These are phyloP conservation scores for Pygoscelis adeliae DNA, from an alignment of 2,113 vertebrate species.

Conservation along the genomic window DNA sequence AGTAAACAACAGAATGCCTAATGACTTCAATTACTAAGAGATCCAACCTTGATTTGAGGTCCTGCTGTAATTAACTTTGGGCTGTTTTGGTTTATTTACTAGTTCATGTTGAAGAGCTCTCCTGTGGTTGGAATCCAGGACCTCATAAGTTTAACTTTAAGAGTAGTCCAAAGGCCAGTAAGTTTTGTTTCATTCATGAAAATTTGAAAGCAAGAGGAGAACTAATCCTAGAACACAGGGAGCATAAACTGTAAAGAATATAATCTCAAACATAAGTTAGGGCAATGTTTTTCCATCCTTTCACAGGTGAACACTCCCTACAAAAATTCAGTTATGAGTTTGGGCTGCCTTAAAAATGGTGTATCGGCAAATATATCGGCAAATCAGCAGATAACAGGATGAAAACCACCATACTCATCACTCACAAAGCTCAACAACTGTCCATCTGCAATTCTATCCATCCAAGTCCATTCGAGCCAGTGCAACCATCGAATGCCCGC, in stretches of 20 bases:
- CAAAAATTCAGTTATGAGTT: neutral
- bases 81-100: neutral
- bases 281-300: neutral
- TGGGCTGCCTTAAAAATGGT: neutral
- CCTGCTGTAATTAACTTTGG: neutral
- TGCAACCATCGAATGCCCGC: rapidly evolving
- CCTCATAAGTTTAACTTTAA: neutral
- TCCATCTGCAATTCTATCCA: neutral
- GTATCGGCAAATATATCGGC: neutral
- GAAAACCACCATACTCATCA: neutral
- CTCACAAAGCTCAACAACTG: neutral
- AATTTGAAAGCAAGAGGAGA: neutral
- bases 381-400: neutral
- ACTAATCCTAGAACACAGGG: neutral
- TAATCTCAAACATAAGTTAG: neutral
- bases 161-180: neutral
- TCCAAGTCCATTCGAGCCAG: neutral
- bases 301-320: neutral
- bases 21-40: neutral
- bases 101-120: neutral
- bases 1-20: neutral
- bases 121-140: neutral
- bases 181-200: neutral
- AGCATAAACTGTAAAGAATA: neutral
- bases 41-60: neutral